Evolutionary conservation across 2,113 vertebrate species (phyloP), one percentile per base, ranked within the genome.

Genomic region (Leucoraja erinaceus): DNA sequence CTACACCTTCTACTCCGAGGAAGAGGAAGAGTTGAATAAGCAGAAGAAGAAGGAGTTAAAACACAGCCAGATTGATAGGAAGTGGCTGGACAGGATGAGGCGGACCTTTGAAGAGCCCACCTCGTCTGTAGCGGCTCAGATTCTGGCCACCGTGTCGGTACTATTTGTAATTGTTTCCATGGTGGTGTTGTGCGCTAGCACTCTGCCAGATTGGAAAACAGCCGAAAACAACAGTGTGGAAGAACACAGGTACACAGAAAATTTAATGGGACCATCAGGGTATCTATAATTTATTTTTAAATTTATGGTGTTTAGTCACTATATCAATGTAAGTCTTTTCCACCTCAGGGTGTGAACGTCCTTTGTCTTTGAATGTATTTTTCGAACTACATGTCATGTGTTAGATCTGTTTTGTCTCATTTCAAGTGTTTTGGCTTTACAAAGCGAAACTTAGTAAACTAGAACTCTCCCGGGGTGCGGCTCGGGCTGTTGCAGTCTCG

Each of bases 141-240:
- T 99, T 93, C 94, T 99, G 95, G 99, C 99, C 78, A 97, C 97
- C 28, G 97, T 99, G 93, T 99, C 99, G 8, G 97, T 99, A 81
- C 96, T 99, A 81, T 99, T 99, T 94, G 98, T 99, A 93, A 97
- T 99, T 54, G 95, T 99, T 94, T 99, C 99, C 93, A 99, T 99
- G 99, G 97, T 99, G 93, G 98, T 99, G 94, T 95, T 99, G 94
- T 99, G 99, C 92, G 98, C 98, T 77, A 99, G 99, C 96, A 99
- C 99, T 2, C 95, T 99, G 94, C 99, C 99, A 6, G 98, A 99
- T 95, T 99, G 99, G 99, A 97, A 99, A 93, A 97, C 97, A 16
- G 98, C 98, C 61, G 98, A 99, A 96, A 98, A 97, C 94, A 97
- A 96, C 94, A 98, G 97, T 92, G 95, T 97, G 95, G 98, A 99